Percentiles rank a stretch among this genome's conserved stretches.
Evolutionary conservation across 2,888 invertebrate genomes (phyloP).

Genomic region (Helobdella robusta): DNA sequence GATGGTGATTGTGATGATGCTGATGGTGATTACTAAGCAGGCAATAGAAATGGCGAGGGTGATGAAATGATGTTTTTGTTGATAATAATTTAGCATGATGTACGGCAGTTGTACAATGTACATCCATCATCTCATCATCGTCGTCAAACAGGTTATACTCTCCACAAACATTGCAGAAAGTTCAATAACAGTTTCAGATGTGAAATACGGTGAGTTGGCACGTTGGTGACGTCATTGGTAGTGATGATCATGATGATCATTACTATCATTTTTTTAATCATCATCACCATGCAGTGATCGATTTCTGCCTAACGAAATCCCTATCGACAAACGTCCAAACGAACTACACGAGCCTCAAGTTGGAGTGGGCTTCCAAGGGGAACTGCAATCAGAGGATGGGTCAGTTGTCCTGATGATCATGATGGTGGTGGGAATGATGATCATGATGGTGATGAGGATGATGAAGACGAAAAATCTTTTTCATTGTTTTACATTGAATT

Average conservation of each 20-base stretch:
- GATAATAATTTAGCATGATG: too few relatives aligned
- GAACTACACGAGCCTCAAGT: constrained; percentile 66
- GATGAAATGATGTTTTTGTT: too few relatives aligned
- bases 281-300: constrained; percentile 60
- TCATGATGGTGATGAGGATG: too few relatives aligned
- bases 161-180: constrained; percentile 51
- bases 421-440: not conserved
- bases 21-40: not conserved
- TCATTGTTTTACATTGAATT: constrained; percentile 51
- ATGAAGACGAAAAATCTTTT: not conserved
- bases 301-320: constrained; percentile 82
- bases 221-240: not conserved
- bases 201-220: constrained; percentile 46
- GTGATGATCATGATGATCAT: constrained; percentile 13
- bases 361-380: constrained; percentile 78
- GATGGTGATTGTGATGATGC: constrained; percentile 3
- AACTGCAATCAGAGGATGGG: constrained; percentile 72
- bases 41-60: too few relatives aligned
- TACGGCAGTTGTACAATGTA: too few relatives aligned
- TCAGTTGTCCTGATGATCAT: constrained; percentile 31
- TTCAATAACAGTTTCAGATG: constrained; percentile 50
- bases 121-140: too few relatives aligned
- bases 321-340: constrained; percentile 66
- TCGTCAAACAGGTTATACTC: constrained; percentile 46
- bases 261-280: not conserved